Conservation (phyloP, 1,140 invertebrate species). For the Bombus picipes region DNA sequence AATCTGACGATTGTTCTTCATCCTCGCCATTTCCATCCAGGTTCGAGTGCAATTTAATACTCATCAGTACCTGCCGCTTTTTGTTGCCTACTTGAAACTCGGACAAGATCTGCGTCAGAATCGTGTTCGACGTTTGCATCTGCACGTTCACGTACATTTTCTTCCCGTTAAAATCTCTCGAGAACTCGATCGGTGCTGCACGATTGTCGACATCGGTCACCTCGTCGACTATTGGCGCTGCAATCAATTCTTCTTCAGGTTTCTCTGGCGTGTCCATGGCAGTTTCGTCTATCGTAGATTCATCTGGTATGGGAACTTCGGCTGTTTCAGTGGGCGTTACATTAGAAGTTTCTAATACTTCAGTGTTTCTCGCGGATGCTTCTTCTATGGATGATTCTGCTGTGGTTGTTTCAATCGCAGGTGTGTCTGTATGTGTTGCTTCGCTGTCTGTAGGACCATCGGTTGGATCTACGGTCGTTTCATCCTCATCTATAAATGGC, state of each 20-base stretch:
- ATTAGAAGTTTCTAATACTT: no score
- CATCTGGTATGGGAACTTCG: neutral
- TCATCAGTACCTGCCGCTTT: slow-evolving; percentile 46
- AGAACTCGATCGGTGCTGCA: neutral
- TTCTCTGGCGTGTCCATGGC: no score
- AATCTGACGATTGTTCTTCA: neutral
- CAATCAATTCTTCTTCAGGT: neutral
- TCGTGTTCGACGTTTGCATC: slow-evolving; percentile 55
- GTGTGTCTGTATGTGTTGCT: no score
- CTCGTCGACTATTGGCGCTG: neutral
- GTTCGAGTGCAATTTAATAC: slow-evolving; percentile 40
- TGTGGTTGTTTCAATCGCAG: neutral
- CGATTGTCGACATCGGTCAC: neutral
- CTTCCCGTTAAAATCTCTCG: slow-evolving; percentile 2
- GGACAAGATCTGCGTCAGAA: slow-evolving; percentile 56
- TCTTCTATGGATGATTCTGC: neutral
- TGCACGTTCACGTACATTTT: slow-evolving; percentile 39
- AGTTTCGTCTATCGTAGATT: neutral
- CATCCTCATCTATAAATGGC: no score
- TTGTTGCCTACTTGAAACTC: slow-evolving; percentile 41
- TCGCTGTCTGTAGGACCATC: neutral
- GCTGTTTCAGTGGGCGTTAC: neutral
- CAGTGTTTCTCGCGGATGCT: neutral
- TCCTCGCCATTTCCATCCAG: neutral
- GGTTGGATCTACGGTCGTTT: neutral